Evolutionary conservation across 92 coral and sea anemone species (phyloP).

Genomic region (Epizoanthus rinbou): DNA sequence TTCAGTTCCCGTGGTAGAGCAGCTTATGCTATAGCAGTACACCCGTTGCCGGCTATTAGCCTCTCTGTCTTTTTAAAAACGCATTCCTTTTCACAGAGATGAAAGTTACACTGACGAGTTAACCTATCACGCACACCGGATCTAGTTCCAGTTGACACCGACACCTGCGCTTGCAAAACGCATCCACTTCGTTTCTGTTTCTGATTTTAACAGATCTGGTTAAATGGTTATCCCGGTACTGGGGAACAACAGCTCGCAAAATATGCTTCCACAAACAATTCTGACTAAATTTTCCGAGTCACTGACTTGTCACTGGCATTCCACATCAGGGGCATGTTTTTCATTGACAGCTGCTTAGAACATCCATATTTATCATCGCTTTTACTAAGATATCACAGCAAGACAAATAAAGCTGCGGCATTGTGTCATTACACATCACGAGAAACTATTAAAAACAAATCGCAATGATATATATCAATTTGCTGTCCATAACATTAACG

Average conservation of each 20-base stretch:
- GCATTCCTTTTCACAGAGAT: not conserved
- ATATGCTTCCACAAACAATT: not conserved
- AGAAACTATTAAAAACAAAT: conserved; percentile 33
- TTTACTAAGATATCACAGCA: conserved; percentile 14
- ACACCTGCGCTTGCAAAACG: conserved; percentile 12
- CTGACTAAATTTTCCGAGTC: not conserved
- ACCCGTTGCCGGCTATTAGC: not conserved
- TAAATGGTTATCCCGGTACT: not conserved
- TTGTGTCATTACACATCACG: conserved; percentile 27
- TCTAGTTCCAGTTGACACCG: conserved; percentile 2
- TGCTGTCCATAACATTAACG: not conserved
- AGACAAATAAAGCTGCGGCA: not conserved
- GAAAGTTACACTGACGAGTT: not conserved
- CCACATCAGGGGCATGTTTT: conserved; percentile 2
- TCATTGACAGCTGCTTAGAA: conserved; percentile 29
- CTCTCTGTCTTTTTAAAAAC: not conserved
- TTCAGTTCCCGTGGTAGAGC: not conserved
- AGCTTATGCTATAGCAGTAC: not conserved
- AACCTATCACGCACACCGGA: not conserved
- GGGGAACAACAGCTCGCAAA: not conserved
- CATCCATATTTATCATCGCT: conserved; percentile 24
- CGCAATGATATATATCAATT: not conserved
- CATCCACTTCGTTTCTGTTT: not conserved
- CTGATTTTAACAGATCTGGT: not conserved
- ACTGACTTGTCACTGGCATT: conserved; percentile 18